Percentiles rank a stretch among this genome's conserved stretches.
Evolutionary conservation across 2,888 invertebrate species (phyloP).

Genomic region (Ophion ellenae): DNA sequence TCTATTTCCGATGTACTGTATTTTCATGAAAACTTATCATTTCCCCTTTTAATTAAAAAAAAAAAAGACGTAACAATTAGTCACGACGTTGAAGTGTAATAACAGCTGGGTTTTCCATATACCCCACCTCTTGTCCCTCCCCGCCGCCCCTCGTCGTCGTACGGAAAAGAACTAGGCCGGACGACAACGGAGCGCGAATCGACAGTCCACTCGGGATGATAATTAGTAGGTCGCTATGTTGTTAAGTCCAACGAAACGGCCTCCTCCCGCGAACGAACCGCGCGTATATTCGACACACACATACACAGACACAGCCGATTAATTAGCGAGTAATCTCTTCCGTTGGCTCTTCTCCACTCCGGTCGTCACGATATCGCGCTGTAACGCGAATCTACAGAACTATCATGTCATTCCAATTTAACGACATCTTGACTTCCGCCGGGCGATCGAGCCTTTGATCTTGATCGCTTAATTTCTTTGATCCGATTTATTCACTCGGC

Average conservation of each 20-base stretch:
- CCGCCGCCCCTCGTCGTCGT: not conserved
- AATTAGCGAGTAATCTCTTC: conserved; percentile 65
- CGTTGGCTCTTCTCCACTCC: not conserved
- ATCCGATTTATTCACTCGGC: too few relatives aligned
- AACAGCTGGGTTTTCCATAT: not conserved
- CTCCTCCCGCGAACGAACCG: conserved; percentile 52
- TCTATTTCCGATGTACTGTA: conserved; percentile 15
- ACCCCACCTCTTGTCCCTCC: not conserved
- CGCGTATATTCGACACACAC: conserved; percentile 10
- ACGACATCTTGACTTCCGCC: too few relatives aligned
- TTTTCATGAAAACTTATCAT: conserved; percentile 4
- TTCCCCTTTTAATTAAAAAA: conserved; percentile 51
- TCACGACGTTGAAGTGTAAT: conserved; percentile 10
- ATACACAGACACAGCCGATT: conserved; percentile 55
- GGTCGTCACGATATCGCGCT: too few relatives aligned
- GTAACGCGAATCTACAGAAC: too few relatives aligned
- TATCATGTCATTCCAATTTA: too few relatives aligned
- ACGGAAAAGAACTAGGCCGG: conserved; percentile 46
- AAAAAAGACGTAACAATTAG: conserved; percentile 38
- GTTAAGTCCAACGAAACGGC: conserved; percentile 76
- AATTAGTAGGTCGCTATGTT: conserved; percentile 77
- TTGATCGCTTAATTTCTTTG: too few relatives aligned
- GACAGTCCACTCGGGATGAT: conserved; percentile 68
- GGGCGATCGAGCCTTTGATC: too few relatives aligned
- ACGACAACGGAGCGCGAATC: conserved; percentile 44